These are phyloP conservation scores for Thalassophryne amazonica DNA, from an alignment of 2,797 vertebrate genomes.

Conservation along the genomic window DNA sequence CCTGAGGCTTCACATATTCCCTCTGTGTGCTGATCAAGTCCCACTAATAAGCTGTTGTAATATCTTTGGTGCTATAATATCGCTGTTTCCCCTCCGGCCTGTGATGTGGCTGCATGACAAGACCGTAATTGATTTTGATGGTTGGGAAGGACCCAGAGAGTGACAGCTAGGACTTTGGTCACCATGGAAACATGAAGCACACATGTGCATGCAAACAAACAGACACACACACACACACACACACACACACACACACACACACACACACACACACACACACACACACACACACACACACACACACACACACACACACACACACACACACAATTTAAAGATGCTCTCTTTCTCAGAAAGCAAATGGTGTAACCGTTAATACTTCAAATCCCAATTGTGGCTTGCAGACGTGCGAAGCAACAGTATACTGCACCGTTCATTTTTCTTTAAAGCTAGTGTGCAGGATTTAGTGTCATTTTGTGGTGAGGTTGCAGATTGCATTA, in stretches of 20 bases:
- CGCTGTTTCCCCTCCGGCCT: too few relatives aligned
- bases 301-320: background rate
- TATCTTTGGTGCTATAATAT: too few relatives aligned
- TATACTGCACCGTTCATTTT: constrained; percentile 1
- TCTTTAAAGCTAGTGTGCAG: too few relatives aligned
- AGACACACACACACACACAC: background rate
- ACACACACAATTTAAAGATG: constrained; percentile 27
- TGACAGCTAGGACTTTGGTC: constrained; percentile 47
- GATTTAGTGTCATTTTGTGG: too few relatives aligned
- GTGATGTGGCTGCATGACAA: constrained; percentile 29
- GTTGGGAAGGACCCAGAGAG: constrained; percentile 44
- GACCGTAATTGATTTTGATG: constrained; percentile 56
- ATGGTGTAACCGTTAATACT: constrained; percentile 19
- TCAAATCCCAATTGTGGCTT: constrained; percentile 3
- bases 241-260: background rate
- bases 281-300: background rate
- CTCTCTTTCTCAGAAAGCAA: too few relatives aligned
- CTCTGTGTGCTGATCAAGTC: too few relatives aligned
- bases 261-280: background rate
- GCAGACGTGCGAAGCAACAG: constrained; percentile 14
- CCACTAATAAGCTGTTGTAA: too few relatives aligned
- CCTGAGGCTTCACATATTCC: too few relatives aligned
- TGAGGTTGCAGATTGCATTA: too few relatives aligned
- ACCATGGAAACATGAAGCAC: too few relatives aligned
- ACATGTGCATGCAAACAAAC: background rate